Evolutionary conservation across 2,888 invertebrate genomes (phyloP).

Genomic region (Griposia aprilina): DNA sequence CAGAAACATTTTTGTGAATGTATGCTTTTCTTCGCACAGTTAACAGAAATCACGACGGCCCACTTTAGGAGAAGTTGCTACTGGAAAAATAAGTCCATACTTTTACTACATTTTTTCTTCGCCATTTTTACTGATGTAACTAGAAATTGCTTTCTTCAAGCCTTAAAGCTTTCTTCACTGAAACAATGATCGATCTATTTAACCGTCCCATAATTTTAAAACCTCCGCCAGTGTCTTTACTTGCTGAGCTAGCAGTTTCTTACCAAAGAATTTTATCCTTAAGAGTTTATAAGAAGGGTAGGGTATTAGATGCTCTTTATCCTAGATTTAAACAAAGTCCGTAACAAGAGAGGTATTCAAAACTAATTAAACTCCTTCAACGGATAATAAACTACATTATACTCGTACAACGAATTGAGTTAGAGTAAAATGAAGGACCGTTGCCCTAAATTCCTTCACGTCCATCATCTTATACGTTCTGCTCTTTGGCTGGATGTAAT

Average conservation of each 20-base stretch:
- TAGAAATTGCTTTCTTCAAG: not conserved
- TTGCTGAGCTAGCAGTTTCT: conserved; percentile 31
- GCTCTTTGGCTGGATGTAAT: conserved; percentile 41
- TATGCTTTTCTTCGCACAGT: not conserved
- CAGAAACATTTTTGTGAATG: not conserved
- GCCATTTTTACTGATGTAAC: not conserved
- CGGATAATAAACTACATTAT: conserved; percentile 34
- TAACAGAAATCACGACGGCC: not conserved
- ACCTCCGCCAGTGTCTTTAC: conserved; percentile 17
- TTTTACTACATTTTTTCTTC: not conserved
- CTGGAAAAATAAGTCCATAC: not conserved
- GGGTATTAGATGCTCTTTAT: conserved; percentile 37
- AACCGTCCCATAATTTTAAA: conserved; percentile 29
- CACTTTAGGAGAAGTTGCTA: not conserved
- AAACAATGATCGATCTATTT: conserved; percentile 24
- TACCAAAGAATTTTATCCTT: conserved; percentile 25
- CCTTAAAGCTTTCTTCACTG: not conserved
- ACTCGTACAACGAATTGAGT: conserved; percentile 46
- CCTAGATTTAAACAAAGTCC: conserved; percentile 32
- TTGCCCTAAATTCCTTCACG: conserved; percentile 46
- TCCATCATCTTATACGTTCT: conserved; percentile 44
- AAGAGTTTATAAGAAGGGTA: conserved; percentile 43
- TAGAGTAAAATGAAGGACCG: conserved; percentile 22
- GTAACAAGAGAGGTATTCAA: conserved; percentile 44
- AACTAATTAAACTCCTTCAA: conserved; percentile 43